phyloP scores from a whole-genome alignment of 1,140 invertebrate species.

The Zaprionus camerounensis region DNA sequence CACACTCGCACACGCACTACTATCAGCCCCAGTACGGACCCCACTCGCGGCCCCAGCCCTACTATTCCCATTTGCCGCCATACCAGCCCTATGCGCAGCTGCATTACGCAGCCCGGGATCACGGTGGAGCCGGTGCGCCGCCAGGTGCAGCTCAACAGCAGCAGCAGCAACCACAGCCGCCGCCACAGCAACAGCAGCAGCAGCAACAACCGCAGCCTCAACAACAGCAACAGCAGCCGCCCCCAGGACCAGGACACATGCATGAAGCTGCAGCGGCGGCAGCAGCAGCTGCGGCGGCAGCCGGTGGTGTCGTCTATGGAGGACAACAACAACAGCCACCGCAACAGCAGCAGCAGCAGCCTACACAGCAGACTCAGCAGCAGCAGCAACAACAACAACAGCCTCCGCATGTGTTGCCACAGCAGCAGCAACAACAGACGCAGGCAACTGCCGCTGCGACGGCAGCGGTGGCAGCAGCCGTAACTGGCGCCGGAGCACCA shows the following conservation, averaged over 20 bases:
- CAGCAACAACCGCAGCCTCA: conserved; percentile 25
- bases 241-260: conserved; percentile 25
- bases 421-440: conserved; percentile 5
- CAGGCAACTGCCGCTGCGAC: conserved; percentile 4
- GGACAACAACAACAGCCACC: conserved; percentile 9
- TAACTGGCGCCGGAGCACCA: conserved; percentile 4
- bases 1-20: conserved; percentile 86
- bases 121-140: conserved; percentile 43
- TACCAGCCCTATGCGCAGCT: conserved; percentile 87
- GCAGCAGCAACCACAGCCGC: conserved; percentile 39
- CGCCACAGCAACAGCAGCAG: conserved; percentile 35
- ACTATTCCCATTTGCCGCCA: conserved; percentile 85
- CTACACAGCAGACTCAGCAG: neutral
- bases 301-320: conserved; percentile 2
- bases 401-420: conserved; percentile 31
- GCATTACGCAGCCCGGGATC: conserved; percentile 34
- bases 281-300: conserved; percentile 3
- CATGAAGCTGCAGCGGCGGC: conserved; percentile 23
- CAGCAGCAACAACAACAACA: conserved; percentile 9
- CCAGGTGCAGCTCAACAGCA: conserved; percentile 83
- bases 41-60: conserved; percentile 87
- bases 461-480: conserved; percentile 9
- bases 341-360: neutral
- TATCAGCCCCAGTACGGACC: conserved; percentile 88
- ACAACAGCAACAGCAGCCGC: conserved; percentile 39